Conservation (phyloP, 2,113 vertebrate species). For the Thamnophis sirtalis region DNA sequence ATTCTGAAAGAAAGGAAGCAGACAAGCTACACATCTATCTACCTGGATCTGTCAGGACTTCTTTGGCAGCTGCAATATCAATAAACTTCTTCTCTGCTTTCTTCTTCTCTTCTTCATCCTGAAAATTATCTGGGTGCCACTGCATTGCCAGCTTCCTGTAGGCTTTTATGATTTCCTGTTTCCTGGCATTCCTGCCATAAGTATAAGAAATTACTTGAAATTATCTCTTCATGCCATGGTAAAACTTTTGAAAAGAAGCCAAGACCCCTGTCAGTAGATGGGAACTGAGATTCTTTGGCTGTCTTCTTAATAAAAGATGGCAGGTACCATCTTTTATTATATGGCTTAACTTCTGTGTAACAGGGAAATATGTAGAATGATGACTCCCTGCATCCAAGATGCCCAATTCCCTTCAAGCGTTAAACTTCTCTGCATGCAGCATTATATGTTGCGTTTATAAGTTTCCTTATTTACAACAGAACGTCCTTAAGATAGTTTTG, state of each 20-base stretch:
- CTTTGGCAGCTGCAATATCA: constrained; percentile 96
- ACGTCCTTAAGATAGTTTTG: background rate
- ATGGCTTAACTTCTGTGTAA: background rate
- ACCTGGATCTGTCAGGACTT: constrained; percentile 97
- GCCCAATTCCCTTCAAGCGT: background rate
- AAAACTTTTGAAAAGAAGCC: background rate
- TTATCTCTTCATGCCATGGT: background rate
- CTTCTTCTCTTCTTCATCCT: constrained; percentile 91
- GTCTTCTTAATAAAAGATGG: background rate
- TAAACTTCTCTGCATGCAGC: background rate
- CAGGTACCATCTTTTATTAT: background rate
- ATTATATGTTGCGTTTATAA: background rate
- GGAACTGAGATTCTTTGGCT: background rate
- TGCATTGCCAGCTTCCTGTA: constrained; percentile 94
- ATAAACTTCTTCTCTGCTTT: constrained; percentile 97
- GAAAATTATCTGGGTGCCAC: constrained; percentile 99
- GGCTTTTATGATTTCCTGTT: constrained; percentile 96
- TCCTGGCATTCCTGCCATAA: constrained; percentile 84
- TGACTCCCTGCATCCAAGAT: background rate
- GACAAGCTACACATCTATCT: background rate
- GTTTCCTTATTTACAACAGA: background rate
- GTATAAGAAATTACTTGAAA: background rate
- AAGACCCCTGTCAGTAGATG: background rate
- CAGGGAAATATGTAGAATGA: background rate
- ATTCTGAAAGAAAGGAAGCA: background rate